Percentiles rank a stretch among this genome's conserved stretches.
These are phyloP conservation scores for Alcedo quadribrachys DNA, from an alignment of 2,797 vertebrate species.

Conservation along the genomic window DNA sequence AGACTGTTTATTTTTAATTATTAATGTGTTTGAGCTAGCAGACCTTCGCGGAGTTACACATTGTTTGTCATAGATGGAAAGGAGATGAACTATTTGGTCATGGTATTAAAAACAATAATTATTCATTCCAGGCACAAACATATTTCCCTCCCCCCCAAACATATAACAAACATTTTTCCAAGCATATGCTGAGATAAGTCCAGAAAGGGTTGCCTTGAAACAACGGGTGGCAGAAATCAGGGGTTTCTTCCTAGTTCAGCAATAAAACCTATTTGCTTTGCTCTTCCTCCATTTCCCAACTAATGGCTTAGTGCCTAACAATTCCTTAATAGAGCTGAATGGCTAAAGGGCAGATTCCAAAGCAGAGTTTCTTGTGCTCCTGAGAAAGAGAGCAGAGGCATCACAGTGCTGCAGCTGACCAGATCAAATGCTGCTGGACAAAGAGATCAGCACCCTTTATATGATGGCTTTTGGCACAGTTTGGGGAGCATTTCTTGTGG, in stretches of 20 bases:
- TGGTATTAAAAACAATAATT: slow-evolving; percentile 25
- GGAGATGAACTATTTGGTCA: not conserved
- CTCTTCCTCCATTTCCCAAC: not conserved
- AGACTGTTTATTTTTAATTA: slow-evolving; percentile 73
- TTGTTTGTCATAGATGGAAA: slow-evolving; percentile 21
- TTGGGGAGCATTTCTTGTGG: not conserved
- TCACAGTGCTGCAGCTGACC: fast-evolving
- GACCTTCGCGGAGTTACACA: not conserved
- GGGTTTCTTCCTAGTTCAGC: not conserved
- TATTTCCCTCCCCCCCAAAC: not conserved
- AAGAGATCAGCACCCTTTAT: not conserved
- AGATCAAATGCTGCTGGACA: not conserved
- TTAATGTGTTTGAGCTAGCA: slow-evolving; percentile 56
- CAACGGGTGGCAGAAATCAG: not conserved
- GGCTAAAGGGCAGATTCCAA: not conserved
- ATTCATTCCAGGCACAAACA: not conserved
- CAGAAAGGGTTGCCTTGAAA: not conserved
- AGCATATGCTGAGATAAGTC: not conserved
- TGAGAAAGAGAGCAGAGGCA: not conserved
- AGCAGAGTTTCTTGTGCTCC: not conserved
- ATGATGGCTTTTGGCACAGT: not conserved
- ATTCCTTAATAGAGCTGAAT: not conserved
- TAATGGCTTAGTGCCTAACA: not conserved
- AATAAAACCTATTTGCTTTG: not conserved
- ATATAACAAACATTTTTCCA: not conserved